Base-by-base conservation (phyloP, 64 coral and sea anemone species). In the Acropora yongei region DNA sequence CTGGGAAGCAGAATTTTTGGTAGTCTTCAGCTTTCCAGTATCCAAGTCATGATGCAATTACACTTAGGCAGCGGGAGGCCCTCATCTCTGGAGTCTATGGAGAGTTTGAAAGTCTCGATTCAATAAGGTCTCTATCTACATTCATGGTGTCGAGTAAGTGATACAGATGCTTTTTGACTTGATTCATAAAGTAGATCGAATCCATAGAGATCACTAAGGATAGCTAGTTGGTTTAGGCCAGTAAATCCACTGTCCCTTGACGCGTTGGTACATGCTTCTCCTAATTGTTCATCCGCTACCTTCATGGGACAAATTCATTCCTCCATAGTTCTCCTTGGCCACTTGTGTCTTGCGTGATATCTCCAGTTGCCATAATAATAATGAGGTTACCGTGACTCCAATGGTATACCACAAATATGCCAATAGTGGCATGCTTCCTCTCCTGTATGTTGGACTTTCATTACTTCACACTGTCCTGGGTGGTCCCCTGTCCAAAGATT, bases 111-210 rank as follows among this genome's bases (percentile, higher is more conserved):
- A 92, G 74, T 49, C 90, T 84, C 75, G 90, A 84, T 91, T 91
- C 89, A 74, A 91, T 71, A 40, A 71, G 40, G 58, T 72, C 41
- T 83, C 43, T 75, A 72, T 92, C 86, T 20, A 84, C 49, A 92
- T 92, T 79, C 16, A 57, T 74, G 57, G 14, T 87, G 39, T 87
- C 18, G 69, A 93, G 39, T n/a, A 87, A 87, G 44, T 76, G 91
- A 20, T 47, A 60, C 57, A 92, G 74, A 48, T 87, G 67, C 75
- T 93, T 93, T 49, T 92, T 92, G 30, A 92, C 80, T 78, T 57
- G 90, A 86, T 93, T 93, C 91, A 86, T 57, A 65, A 47, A 93
- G 58, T 46, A 93, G 74, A 93, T 87, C 82, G 87, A 92, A 92
- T 46, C 90, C 90, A 77, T 92, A 92, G 3, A 92, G 90, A 16